Conservation (phyloP, 1,140 invertebrate species). For the Drosophila insularis region DNA sequence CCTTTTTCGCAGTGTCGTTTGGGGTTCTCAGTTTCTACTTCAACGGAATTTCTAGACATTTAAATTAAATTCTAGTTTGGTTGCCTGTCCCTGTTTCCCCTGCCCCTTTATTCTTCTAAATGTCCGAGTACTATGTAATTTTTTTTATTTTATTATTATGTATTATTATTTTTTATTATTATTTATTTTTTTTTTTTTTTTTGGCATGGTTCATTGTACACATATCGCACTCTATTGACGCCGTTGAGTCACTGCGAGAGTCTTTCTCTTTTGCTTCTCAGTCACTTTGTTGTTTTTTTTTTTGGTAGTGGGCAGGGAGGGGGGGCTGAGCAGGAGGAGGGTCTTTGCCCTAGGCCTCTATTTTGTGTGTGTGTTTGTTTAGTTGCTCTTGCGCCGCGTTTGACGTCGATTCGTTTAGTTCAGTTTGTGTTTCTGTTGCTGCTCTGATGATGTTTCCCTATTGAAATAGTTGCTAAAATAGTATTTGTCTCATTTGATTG, state of each 20-base stretch:
- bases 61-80: conserved; percentile 67
- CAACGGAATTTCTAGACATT: conserved; percentile 58
- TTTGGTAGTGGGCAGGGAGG: conserved; percentile 1
- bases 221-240: conserved; percentile 32
- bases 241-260: conserved; percentile 28
- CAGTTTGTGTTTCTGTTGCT: too few relatives aligned
- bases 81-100: background rate
- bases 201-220: conserved; percentile 79
- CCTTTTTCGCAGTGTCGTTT: background rate
- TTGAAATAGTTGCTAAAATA: conserved; percentile 32
- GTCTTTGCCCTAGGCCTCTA: conserved; percentile 36
- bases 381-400: conserved; percentile 57
- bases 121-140: background rate
- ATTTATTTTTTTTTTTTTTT: too few relatives aligned
- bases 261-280: conserved; percentile 32
- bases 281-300: conserved; percentile 29
- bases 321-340: conserved; percentile 18
- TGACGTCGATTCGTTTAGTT: conserved; percentile 61
- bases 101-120: background rate
- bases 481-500: conserved; percentile 28
- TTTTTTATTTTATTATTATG: conserved; percentile 11
- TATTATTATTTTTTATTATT: conserved; percentile 28
- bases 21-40: conserved; percentile 31
- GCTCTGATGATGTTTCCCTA: conserved; percentile 8
- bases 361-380: conserved; percentile 32